Conservation (phyloP, 1,140 invertebrate genomes). For the Myzus persicae region DNA sequence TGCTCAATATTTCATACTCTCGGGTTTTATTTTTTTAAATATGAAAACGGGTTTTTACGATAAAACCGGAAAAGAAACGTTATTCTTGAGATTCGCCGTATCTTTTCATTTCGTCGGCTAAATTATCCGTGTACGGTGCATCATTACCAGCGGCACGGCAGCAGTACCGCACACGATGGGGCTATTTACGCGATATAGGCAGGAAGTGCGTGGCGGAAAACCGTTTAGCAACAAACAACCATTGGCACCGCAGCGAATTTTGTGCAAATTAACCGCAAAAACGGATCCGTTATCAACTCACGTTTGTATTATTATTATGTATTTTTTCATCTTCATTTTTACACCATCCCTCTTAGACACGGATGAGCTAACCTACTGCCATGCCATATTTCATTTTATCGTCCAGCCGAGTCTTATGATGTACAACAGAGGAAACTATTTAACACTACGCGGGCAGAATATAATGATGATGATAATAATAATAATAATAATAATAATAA, state of each 20-base stretch:
- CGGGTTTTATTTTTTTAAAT: background rate
- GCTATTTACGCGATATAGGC: background rate
- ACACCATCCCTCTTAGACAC: background rate
- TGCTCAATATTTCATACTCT: background rate
- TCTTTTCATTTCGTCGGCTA: constrained; percentile 12
- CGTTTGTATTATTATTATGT: background rate
- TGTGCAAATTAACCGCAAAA: constrained; percentile 48
- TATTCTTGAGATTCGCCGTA: constrained; percentile 19
- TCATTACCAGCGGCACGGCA: background rate
- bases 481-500: background rate
- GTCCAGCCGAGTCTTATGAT: background rate
- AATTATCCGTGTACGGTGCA: constrained; percentile 11
- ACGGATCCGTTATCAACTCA: constrained; percentile 34
- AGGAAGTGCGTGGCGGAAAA: background rate
- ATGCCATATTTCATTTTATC: background rate
- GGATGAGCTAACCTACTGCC: background rate
- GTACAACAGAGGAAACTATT: background rate
- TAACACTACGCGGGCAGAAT: background rate
- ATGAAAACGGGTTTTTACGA: constrained; percentile 11
- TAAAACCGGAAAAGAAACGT: constrained; percentile 19
- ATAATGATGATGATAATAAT: background rate
- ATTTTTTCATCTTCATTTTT: constrained; percentile 6
- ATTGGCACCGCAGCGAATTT: constrained; percentile 33
- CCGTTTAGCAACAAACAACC: constrained; percentile 32
- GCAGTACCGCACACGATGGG: constrained; percentile 23